Conservation (phyloP, 2,888 invertebrate species). For the Hypena proboscidalis region DNA sequence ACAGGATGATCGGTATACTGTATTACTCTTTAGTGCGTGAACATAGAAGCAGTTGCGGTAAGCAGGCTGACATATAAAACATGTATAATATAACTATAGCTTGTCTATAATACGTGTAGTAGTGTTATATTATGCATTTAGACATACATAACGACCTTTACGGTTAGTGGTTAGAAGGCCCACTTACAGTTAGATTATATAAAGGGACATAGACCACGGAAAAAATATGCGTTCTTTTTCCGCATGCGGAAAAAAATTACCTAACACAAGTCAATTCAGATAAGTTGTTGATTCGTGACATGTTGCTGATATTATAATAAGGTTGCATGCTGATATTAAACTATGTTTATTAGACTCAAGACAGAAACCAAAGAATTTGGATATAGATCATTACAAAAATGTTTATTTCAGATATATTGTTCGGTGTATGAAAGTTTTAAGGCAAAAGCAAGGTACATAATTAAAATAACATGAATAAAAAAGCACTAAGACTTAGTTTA, state of each 20-base stretch:
- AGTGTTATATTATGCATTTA: constrained; percentile 78
- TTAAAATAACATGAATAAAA: too few species aligned
- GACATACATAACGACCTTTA: constrained; percentile 72
- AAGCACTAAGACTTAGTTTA: too few species aligned
- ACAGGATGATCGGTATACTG: not conserved
- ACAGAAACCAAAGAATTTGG: too few species aligned
- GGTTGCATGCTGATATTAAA: too few species aligned
- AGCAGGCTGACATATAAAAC: constrained; percentile 68
- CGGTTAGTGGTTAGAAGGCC: constrained; percentile 64
- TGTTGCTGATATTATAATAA: too few species aligned
- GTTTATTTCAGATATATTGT: too few species aligned
- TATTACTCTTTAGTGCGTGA: not conserved
- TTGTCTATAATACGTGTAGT: constrained; percentile 74
- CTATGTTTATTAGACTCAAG: too few species aligned
- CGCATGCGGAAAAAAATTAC: not conserved
- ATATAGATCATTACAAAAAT: too few species aligned
- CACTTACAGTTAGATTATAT: constrained; percentile 48
- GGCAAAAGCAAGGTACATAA: too few species aligned
- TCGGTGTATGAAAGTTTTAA: too few species aligned
- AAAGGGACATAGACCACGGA: constrained; percentile 39
- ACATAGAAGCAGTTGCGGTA: constrained; percentile 6
- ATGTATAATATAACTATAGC: constrained; percentile 77
- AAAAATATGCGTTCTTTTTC: not conserved
- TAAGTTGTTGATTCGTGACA: too few species aligned
- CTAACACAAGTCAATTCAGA: not conserved